phyloP scores from a whole-genome alignment of 2,113 vertebrate species.

The Odontesthes bonariensis region DNA sequence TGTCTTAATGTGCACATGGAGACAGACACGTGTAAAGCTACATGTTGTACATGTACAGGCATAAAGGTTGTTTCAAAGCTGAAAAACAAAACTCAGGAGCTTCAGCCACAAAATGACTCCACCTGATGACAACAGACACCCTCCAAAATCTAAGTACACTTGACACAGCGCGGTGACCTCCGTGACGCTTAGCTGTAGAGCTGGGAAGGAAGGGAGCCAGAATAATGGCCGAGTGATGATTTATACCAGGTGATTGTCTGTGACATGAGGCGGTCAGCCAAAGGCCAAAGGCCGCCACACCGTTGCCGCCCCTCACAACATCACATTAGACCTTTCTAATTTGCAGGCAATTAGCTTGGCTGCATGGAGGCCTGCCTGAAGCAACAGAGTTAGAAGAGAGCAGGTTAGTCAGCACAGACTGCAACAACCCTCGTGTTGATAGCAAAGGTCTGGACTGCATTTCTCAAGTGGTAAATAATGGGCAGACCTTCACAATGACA shows the following conservation, averaged over 20 bases:
- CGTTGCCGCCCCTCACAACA: constrained; percentile 63
- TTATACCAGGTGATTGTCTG: constrained; percentile 71
- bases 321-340: constrained; percentile 74
- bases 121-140: constrained; percentile 45
- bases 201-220: constrained; percentile 39
- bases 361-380: constrained; percentile 55
- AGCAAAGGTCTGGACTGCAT: constrained; percentile 21
- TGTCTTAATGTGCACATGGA: neutral
- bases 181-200: constrained; percentile 29
- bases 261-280: constrained; percentile 67
- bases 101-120: constrained; percentile 43
- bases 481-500: constrained; percentile 17
- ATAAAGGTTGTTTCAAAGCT: neutral
- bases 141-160: constrained; percentile 43
- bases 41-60: constrained; percentile 1
- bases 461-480: constrained; percentile 30
- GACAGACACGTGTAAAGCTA: neutral
- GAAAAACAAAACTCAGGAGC: constrained; percentile 21
- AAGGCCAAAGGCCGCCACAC: constrained; percentile 72
- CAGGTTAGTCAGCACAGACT: constrained; percentile 48
- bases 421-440: constrained; percentile 24
- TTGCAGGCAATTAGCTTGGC: constrained; percentile 72
- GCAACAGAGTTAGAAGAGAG: constrained; percentile 55
- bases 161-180: constrained; percentile 51
- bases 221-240: constrained; percentile 60